phyloP scores from a whole-genome alignment of 2,797 vertebrate species.

The Gila robusta region DNA sequence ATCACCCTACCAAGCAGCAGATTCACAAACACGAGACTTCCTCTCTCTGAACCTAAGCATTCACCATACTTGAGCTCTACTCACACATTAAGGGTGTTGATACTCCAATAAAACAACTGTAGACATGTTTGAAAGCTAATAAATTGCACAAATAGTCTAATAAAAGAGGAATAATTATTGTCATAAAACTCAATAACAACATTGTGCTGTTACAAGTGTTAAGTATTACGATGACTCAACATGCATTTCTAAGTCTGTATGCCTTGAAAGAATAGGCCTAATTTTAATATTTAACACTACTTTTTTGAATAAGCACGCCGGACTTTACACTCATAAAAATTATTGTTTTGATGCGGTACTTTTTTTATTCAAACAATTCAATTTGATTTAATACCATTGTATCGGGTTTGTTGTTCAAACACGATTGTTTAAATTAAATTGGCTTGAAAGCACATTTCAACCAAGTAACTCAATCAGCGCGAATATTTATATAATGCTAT shows the following conservation, averaged over 20 bases:
- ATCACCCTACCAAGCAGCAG: constrained; percentile 43
- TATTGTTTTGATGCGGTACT: background rate
- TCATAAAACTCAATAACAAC: constrained; percentile 42
- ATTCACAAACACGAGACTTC: constrained; percentile 41
- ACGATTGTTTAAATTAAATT: background rate
- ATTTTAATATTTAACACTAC: background rate
- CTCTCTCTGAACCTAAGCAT: constrained; percentile 23
- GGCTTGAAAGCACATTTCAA: background rate
- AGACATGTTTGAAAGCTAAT: constrained; percentile 49
- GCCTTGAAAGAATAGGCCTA: background rate
- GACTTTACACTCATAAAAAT: background rate
- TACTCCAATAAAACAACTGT: constrained; percentile 46
- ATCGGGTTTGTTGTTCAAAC: background rate
- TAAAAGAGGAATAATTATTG: constrained; percentile 42
- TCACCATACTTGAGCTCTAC: constrained; percentile 21
- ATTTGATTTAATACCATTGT: background rate
- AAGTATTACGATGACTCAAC: background rate
- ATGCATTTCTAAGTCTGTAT: background rate
- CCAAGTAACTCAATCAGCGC: too few relatives aligned
- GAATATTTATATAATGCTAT: background rate
- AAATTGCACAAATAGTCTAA: constrained; percentile 35
- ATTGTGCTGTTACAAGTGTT: background rate
- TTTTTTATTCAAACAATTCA: background rate
- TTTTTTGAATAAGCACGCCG: background rate
- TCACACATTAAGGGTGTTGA: constrained; percentile 40